Percentiles rank a stretch among this genome's conserved stretches.
Evolutionary conservation across 2,888 invertebrate species (phyloP).

Genomic region (Agrypnus murinus): DNA sequence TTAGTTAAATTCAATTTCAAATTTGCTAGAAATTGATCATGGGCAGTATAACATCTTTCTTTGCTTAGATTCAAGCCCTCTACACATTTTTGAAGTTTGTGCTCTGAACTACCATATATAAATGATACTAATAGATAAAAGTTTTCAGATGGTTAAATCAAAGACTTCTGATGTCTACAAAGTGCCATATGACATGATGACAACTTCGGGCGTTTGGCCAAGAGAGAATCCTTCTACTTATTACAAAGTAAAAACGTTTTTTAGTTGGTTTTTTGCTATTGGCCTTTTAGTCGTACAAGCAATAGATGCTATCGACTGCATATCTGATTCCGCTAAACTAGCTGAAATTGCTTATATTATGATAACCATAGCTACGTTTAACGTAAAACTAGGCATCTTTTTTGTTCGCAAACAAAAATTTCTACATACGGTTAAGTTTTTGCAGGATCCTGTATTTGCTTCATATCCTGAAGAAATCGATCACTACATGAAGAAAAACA

Average conservation of each 20-base stretch:
- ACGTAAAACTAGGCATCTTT: slow-evolving; percentile 36
- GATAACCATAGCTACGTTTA: slow-evolving; percentile 41
- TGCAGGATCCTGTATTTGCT: slow-evolving; percentile 43
- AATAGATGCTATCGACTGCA: slow-evolving; percentile 30
- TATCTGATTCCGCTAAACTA: slow-evolving; percentile 40
- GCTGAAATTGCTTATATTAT: slow-evolving; percentile 48
- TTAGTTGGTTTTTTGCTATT: slow-evolving; percentile 24
- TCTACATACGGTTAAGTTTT: slow-evolving; percentile 20
- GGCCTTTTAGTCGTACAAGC: slow-evolving; percentile 29
- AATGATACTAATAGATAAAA: no score
- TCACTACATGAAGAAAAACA: slow-evolving; percentile 39
- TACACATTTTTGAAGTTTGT: no score
- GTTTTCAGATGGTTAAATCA: slow-evolving; percentile 32
- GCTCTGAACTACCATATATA: no score
- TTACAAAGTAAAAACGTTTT: slow-evolving; percentile 21
- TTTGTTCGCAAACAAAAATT: slow-evolving; percentile 29
- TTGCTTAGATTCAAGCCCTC: no score
- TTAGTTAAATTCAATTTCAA: no score
- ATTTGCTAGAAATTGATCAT: no score
- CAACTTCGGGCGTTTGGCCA: slow-evolving; percentile 40
- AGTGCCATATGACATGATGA: slow-evolving; percentile 34
- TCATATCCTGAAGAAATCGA: slow-evolving; percentile 41
- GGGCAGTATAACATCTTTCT: no score
- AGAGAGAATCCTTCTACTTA: slow-evolving; percentile 7
- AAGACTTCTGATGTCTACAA: slow-evolving; percentile 24